Evolutionary conservation across 2,888 invertebrate genomes (phyloP).

Genomic region (Diabrotica balteata): DNA sequence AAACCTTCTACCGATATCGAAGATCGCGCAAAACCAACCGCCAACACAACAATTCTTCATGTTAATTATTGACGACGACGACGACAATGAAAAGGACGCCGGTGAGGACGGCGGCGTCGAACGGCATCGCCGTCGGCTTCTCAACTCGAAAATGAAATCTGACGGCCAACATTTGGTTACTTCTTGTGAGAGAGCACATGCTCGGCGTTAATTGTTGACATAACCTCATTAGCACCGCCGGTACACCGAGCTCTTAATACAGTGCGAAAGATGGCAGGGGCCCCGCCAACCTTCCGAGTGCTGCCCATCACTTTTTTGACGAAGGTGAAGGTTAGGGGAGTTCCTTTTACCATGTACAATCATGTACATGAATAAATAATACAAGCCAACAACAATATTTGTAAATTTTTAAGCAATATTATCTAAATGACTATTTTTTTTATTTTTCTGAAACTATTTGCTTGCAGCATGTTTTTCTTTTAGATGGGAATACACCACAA

Average conservation of each 20-base stretch:
- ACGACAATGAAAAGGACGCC: conserved; percentile 11
- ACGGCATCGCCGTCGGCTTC: conserved; percentile 20
- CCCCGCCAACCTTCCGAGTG: conserved; percentile 18
- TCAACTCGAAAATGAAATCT: conserved; percentile 46
- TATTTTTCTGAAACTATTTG: too few species aligned
- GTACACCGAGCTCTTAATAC: conserved; percentile 46
- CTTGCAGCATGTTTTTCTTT: too few species aligned
- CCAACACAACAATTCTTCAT: conserved; percentile 40
- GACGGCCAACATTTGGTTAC: conserved; percentile 53
- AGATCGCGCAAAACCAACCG: conserved; percentile 29
- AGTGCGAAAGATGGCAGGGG: conserved; percentile 38
- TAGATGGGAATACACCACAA: too few species aligned
- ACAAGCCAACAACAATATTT: too few species aligned
- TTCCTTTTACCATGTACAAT: too few species aligned
- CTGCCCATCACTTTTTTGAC: conserved; percentile 18
- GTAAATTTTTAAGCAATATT: too few species aligned
- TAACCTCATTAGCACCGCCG: conserved; percentile 50
- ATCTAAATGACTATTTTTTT: too few species aligned
- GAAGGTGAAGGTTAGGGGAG: too few species aligned
- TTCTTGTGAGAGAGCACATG: conserved; percentile 49
- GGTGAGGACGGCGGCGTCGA: conserved; percentile 42
- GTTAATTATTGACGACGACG: conserved; percentile 51
- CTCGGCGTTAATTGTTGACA: conserved; percentile 53
- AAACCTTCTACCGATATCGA: background rate
- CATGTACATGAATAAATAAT: too few species aligned